A percentile compares a stretch with the other conserved stretches of the same genome.
phyloP scores from a whole-genome alignment of 30 jellyfish, hydroid and myxozoan genomes.

The Pseudorhiza aurosa region DNA sequence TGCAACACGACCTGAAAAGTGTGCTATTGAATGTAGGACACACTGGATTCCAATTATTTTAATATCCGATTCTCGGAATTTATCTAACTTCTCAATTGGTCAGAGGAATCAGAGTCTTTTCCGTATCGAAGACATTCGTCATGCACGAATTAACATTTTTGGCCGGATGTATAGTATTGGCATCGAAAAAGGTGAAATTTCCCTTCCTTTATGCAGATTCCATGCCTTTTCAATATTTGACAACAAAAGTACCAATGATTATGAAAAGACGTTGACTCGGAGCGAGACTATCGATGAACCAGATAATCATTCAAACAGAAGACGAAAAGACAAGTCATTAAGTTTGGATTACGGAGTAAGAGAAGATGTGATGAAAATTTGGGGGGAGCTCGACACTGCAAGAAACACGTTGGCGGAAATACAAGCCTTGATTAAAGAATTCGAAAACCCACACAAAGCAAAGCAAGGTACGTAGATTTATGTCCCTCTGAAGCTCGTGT shows the following conservation, averaged over 20 bases:
- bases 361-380: conserved; percentile 83
- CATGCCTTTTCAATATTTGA: conserved; percentile 75
- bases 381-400: conserved; percentile 93
- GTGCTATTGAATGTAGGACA: too few relatives aligned
- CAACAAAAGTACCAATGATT: background rate
- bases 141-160: too few relatives aligned
- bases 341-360: conserved; percentile 66
- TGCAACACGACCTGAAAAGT: too few relatives aligned
- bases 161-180: too few relatives aligned
- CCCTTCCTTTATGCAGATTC: conserved; percentile 72
- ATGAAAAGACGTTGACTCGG: conserved; percentile 17
- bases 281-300: background rate
- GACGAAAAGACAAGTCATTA: background rate
- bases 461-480: conserved; percentile 70
- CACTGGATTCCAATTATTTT: too few relatives aligned
- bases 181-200: too few relatives aligned
- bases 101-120: too few relatives aligned
- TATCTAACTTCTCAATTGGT: too few relatives aligned
- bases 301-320: conserved; percentile 3
- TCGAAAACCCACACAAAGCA: conserved; percentile 67
- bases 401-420: conserved; percentile 76
- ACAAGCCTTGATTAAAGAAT: conserved; percentile 77
- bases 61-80: too few relatives aligned
- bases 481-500: too few relatives aligned
- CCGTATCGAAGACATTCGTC: too few relatives aligned